phyloP scores from a whole-genome alignment of 2,888 invertebrate species.

The Plusia festucae region DNA sequence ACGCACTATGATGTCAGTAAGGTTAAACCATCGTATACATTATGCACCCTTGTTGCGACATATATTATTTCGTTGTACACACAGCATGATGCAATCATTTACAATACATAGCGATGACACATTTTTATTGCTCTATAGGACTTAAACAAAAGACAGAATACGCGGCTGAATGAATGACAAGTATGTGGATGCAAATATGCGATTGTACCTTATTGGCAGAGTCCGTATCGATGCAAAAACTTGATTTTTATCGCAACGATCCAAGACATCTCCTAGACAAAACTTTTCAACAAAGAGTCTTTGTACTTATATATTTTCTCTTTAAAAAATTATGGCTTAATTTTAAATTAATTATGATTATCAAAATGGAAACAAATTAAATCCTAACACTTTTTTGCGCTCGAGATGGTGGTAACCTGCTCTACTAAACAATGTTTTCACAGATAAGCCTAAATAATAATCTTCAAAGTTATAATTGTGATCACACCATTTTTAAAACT shows the following conservation, averaged over 20 bases:
- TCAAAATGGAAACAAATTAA: too few species aligned
- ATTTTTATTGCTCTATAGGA: conserved; percentile 30
- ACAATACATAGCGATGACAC: conserved; percentile 11
- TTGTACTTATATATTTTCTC: not conserved
- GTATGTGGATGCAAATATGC: conserved; percentile 28
- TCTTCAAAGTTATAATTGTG: too few species aligned
- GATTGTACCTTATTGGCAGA: conserved; percentile 20
- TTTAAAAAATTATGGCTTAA: not conserved
- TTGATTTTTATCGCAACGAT: conserved; percentile 20
- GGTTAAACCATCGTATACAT: not conserved
- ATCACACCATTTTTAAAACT: too few species aligned
- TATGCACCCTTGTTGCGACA: conserved; percentile 1
- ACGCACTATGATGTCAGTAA: not conserved
- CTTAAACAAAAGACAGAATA: conserved; percentile 39
- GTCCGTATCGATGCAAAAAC: conserved; percentile 22
- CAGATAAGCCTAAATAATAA: too few species aligned
- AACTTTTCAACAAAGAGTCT: not conserved
- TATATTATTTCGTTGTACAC: conserved; percentile 1
- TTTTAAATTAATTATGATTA: too few species aligned
- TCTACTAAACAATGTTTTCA: too few species aligned
- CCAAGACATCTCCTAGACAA: not conserved
- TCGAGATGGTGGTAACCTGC: too few species aligned
- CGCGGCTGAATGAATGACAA: conserved; percentile 16
- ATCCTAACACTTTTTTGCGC: too few species aligned
- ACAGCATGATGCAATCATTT: conserved; percentile 28